Base-by-base conservation (phyloP, 2,113 vertebrate genomes). In the Hippoglossus stenolepis region DNA sequence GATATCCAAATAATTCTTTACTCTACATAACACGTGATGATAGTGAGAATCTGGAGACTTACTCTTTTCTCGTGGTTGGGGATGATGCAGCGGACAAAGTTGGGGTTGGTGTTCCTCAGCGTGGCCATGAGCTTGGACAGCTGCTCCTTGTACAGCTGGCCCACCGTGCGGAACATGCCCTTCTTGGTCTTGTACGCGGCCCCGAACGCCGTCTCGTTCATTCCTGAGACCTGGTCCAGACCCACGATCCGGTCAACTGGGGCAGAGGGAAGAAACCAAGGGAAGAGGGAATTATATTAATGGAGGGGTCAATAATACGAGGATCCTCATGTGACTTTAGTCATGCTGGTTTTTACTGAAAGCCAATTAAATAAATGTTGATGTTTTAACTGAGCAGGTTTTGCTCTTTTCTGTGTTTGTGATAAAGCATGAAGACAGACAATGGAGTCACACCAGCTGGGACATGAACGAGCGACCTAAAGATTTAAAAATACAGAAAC, bases 11-110 rank as follows among this genome's bases (percentile, higher is more conserved):
- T 0, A 47, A 14, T 17, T 2, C 18, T 9, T 61, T n/a, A 61
- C 18, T 35, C 18, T 61, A 12, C 28, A 63, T 31, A 43, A 43
- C 40, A 38, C 8, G 9, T 1, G 35, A 38, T 38, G 35, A 38
- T 10, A 38, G 35, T 10, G n/a, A n/a, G n/a, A 24, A 13, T 69
- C 1, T 23, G 23, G 5, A 53, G 1, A 54, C 96, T 4, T 87
- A 98, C 98, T 92, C 96, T 94, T 88, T 99, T 99, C 82, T 99
- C 97, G 0, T 99, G 97, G 79, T 99, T 99, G 3, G 98, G 98
- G 92, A 99, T 99, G 94, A 99, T 98, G 93, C 98, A 99, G 88
- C 98, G 97, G 28, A 99, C 97, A 4, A 99, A 99, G 88, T 99
- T 99, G 21, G 98, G 98, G 86, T 99, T 99, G 77, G 98, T 99